Evolutionary conservation across 2,797 vertebrate species (phyloP).

Genomic region (Poecilia wingei): DNA sequence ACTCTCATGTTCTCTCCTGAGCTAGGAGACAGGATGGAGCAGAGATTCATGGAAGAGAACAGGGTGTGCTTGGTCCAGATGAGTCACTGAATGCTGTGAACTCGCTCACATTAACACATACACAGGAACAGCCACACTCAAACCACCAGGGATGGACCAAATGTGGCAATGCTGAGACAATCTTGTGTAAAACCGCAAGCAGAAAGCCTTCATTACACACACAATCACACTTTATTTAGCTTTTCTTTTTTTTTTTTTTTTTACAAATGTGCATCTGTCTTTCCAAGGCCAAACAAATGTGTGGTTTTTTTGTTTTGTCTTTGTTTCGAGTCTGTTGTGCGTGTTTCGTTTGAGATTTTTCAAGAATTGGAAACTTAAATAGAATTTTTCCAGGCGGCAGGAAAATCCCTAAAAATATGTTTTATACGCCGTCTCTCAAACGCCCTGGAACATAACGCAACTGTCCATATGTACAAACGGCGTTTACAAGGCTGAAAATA

Average conservation of each 20-base stretch:
- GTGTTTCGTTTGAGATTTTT: neutral
- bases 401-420: neutral
- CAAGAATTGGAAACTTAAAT: neutral
- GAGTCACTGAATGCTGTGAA: constrained; percentile 50
- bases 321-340: constrained; percentile 4
- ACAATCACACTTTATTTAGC: constrained; percentile 14
- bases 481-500: neutral
- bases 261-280: neutral
- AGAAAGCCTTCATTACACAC: constrained; percentile 11
- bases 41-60: constrained; percentile 56
- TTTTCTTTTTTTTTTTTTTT: neutral
- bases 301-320: no score
- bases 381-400: neutral
- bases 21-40: constrained; percentile 35
- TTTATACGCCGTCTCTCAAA: neutral
- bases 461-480: neutral
- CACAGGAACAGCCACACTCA: constrained; percentile 14
- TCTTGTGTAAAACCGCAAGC: constrained; percentile 21
- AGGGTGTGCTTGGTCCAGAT: constrained; percentile 44
- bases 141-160: constrained; percentile 10
- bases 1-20: constrained; percentile 35
- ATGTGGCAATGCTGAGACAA: constrained; percentile 16
- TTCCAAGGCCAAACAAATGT: neutral
- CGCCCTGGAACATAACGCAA: neutral
- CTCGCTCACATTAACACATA: constrained; percentile 25